Percentiles rank a stretch among this genome's conserved stretches.
Conservation (phyloP, 2,888 invertebrate species). For the Lumbricus terrestris region DNA sequence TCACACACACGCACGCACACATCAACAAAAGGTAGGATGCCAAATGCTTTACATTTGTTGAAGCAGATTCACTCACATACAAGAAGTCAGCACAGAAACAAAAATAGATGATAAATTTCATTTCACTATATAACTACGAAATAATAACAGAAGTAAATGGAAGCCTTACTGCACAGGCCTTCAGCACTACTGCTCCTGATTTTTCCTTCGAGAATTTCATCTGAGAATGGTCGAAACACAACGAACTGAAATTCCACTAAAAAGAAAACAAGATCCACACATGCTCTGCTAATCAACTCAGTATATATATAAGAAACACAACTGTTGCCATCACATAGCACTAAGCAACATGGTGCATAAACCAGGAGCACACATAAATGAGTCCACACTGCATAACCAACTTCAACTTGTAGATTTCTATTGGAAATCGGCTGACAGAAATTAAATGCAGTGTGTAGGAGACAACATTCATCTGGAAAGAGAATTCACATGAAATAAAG, state of each 20-base stretch:
- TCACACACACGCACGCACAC: neutral
- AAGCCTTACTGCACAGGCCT: conserved; percentile 67
- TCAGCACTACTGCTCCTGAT: conserved; percentile 86
- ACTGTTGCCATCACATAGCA: no score
- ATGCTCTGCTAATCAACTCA: neutral
- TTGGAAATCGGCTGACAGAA: no score
- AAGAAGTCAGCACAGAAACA: neutral
- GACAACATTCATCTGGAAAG: no score
- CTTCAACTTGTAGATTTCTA: neutral
- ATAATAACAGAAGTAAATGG: neutral
- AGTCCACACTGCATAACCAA: neutral
- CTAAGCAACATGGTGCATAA: no score
- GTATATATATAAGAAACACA: conserved; percentile 14
- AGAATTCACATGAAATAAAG: no score
- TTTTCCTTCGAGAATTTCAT: conserved; percentile 90
- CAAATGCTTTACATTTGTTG: neutral
- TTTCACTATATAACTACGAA: neutral
- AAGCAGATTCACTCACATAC: neutral
- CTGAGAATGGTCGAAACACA: conserved; percentile 89
- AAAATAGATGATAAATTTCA: neutral
- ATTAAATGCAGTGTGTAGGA: no score
- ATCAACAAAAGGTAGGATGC: neutral
- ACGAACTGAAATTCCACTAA: conserved; percentile 84
- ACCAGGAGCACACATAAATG: no score
- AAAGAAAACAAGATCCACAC: conserved; percentile 27